Evolutionary conservation across 2,113 vertebrate species (phyloP).

Genomic region (Electrona antarctica): DNA sequence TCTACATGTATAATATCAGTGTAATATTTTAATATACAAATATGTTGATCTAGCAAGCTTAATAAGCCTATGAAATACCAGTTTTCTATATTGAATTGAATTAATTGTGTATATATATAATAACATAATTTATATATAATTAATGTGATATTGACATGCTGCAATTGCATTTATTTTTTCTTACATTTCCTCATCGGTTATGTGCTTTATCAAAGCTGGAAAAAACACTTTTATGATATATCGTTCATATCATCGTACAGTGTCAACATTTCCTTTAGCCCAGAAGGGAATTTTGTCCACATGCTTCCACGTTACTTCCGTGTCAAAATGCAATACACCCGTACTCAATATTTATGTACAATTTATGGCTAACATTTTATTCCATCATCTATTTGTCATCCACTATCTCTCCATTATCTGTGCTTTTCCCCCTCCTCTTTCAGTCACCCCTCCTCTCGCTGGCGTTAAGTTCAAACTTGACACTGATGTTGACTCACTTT

Average conservation of each 20-base stretch:
- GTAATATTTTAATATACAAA: too few relatives aligned
- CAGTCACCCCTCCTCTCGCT: conserved; percentile 73
- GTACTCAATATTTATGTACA: conserved; percentile 34
- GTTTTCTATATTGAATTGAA: not conserved
- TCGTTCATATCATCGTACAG: too few relatives aligned
- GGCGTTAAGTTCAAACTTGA: conserved; percentile 86
- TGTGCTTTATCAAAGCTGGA: conserved; percentile 24
- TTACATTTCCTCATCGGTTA: not conserved
- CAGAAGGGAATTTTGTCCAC: not conserved
- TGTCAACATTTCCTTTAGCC: not conserved
- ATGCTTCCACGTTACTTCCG: not conserved
- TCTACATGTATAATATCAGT: too few relatives aligned
- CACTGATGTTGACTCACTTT: conserved; percentile 85
- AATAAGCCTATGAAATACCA: too few relatives aligned
- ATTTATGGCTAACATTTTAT: conserved; percentile 60
- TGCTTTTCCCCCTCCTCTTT: conserved; percentile 71
- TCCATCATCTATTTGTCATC: conserved; percentile 67
- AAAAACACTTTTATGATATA: not conserved
- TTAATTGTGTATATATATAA: not conserved
- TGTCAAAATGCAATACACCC: not conserved
- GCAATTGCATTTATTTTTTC: not conserved
- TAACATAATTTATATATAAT: not conserved
- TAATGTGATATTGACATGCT: not conserved
- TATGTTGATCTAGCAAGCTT: too few relatives aligned
- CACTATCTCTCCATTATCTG: conserved; percentile 75